Percentiles rank a stretch among this genome's conserved stretches.
Evolutionary conservation across 92 coral and sea anemone species (phyloP).

Genomic region (Nematostella vectensis): DNA sequence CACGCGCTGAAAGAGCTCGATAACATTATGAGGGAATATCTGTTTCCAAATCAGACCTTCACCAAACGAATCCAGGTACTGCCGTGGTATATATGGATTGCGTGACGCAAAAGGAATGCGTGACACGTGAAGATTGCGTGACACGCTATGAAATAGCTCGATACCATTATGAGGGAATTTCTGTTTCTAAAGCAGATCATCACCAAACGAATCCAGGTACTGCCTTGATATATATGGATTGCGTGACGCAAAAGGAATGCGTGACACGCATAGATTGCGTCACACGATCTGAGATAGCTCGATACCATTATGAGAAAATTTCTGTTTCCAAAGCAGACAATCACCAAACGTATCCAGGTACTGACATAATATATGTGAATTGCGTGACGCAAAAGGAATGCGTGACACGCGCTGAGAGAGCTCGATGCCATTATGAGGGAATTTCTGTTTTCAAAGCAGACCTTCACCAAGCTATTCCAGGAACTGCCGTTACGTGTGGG

Average conservation of each 20-base stretch:
- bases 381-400: too few species aligned
- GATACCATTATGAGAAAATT: conserved; percentile 64
- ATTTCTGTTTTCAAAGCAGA: conserved; percentile 67
- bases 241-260: too few species aligned
- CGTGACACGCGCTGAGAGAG: conserved; percentile 66
- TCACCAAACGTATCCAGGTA: conserved; percentile 64
- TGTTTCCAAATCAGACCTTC: conserved; percentile 67
- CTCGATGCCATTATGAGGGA: conserved; percentile 75
- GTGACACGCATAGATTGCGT: too few species aligned
- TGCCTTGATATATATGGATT: too few species aligned
- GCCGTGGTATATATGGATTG: too few species aligned
- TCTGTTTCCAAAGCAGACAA: conserved; percentile 65
- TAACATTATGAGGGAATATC: conserved; percentile 58
- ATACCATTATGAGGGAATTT: conserved; percentile 65
- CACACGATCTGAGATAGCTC: conserved; percentile 74
- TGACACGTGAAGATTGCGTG: conserved; percentile 71
- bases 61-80: conserved; percentile 67
- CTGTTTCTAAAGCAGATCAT: conserved; percentile 69
- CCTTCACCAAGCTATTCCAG: conserved; percentile 59
- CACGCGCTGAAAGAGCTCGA: conserved; percentile 78
- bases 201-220: conserved; percentile 62
- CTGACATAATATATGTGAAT: conserved; percentile 60
- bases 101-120: too few species aligned
- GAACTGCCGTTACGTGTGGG: conserved; percentile 65
- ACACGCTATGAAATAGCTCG: conserved; percentile 66